phyloP scores from a whole-genome alignment of 1,140 invertebrate genomes.

The Sarcophaga bullata region DNA sequence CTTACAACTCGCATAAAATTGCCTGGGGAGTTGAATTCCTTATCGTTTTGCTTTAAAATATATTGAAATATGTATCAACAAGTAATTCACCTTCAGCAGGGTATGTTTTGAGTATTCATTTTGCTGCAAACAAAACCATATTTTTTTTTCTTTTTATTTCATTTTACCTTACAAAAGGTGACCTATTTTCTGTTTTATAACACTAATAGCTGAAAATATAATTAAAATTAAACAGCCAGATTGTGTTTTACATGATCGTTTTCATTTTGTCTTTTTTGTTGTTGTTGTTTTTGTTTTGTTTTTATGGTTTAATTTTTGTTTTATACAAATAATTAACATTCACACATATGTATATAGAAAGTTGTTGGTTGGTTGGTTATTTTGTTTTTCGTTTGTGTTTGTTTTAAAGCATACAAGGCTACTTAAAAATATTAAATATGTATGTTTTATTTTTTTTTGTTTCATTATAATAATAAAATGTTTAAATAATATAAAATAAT shows the following conservation, averaged over 20 bases:
- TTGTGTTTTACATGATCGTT: not conserved
- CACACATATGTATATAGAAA: conserved; percentile 4
- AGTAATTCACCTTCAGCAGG: too few relatives aligned
- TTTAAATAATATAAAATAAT: too few relatives aligned
- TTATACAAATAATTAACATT: conserved; percentile 33
- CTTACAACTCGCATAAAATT: too few relatives aligned
- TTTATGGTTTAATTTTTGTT: not conserved
- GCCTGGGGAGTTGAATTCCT: too few relatives aligned
- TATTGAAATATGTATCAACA: too few relatives aligned
- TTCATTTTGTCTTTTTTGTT: not conserved
- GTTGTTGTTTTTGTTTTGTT: not conserved
- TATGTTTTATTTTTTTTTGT: too few relatives aligned
- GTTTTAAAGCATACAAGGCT: conserved; percentile 25
- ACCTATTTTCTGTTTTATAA: not conserved
- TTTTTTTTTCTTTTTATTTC: conserved; percentile 45
- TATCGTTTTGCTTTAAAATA: too few relatives aligned
- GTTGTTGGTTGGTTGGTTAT: not conserved
- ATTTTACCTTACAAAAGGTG: too few relatives aligned
- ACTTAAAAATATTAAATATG: conserved; percentile 32
- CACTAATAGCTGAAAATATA: not conserved
- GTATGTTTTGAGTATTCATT: too few relatives aligned
- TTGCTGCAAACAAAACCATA: too few relatives aligned
- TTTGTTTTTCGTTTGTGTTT: not conserved
- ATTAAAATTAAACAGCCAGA: not conserved
- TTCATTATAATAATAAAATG: too few relatives aligned